These are phyloP conservation scores for Labroides dimidiatus DNA, from an alignment of 2,797 vertebrate genomes.

Conservation along the genomic window DNA sequence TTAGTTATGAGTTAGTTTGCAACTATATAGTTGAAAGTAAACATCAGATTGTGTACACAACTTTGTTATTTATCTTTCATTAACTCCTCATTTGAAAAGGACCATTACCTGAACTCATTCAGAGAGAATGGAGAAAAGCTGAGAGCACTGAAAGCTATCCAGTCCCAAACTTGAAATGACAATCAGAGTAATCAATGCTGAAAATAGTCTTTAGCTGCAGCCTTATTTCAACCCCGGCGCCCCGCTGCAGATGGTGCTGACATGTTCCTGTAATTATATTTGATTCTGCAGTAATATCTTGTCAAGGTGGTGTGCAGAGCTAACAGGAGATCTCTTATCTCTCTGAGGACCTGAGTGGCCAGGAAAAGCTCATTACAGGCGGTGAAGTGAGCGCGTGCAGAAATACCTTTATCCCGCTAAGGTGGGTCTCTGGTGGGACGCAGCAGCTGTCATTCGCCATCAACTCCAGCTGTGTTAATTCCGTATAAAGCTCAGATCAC, in stretches of 20 bases:
- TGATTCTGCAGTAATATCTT: conserved; percentile 68
- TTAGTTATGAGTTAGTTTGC: no score
- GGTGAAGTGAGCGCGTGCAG: conserved; percentile 44
- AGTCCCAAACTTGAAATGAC: conserved; percentile 20
- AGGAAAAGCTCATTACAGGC: conserved; percentile 72
- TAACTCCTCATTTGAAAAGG: conserved; percentile 59
- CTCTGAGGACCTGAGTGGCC: conserved; percentile 62
- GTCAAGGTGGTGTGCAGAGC: conserved; percentile 51
- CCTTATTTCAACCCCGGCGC: conserved; percentile 18
- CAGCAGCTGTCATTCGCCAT: conserved; percentile 78
- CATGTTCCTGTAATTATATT: conserved; percentile 69
- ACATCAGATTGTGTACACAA: not conserved
- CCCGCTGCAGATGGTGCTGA: conserved; percentile 53
- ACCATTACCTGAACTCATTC: conserved; percentile 49
- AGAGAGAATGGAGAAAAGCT: not conserved
- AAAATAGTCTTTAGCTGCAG: conserved; percentile 40
- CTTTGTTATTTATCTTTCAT: conserved; percentile 53
- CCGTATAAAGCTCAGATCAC: conserved; percentile 69
- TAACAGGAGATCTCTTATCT: conserved; percentile 51
- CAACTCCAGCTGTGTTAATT: conserved; percentile 72
- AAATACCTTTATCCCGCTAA: conserved; percentile 70
- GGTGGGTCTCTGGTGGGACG: conserved; percentile 67
- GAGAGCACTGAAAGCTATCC: conserved; percentile 11
- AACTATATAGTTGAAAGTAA: no score
- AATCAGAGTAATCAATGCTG: conserved; percentile 40